Evolutionary conservation across 2,888 invertebrate species (phyloP), one percentile per base, ranked within the genome.

Genomic region (Hedya salicella): DNA sequence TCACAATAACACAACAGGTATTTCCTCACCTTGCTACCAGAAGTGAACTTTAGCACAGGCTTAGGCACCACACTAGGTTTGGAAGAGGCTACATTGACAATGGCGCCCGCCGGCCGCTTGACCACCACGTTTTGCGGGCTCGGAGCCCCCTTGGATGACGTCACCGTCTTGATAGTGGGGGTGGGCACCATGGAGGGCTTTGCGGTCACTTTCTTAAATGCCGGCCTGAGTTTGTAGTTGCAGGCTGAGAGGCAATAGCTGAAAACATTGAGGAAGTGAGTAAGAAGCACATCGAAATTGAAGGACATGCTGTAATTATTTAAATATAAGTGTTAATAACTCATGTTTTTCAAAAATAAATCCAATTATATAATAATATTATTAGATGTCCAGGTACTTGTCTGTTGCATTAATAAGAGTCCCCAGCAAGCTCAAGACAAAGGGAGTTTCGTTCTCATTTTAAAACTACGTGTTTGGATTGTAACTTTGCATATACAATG

Each of bases 211-310:
- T 94, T 94, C 72, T 94, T 88, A 0, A 93, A 88, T 0, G 93
- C 92, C 4, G 93, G 89, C 60, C 95, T 94, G 0, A 96, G 86
- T 63, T 94, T 95, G 73, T 96, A 97, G 85, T 97, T 98, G 73
- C 96, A 96, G 0, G 96, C 94, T 36, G 97, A 95, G 0, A 97
- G 88, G 73, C 97, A 97, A 82, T 98, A 98, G 74, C 99, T 96
- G 80, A 39, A 84, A 83, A 5, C 13, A 30, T 19, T 57, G 19
- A 44, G 14, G 14, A 19, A 14, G 36, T 54, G 25, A 25, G 3
- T 25, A 25, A 25, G 25, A 25, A n/a, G n/a, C n/a, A n/a, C n/a
- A n/a, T n/a, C n/a, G n/a, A n/a, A n/a, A n/a, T n/a, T n/a, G n/a
- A n/a, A n/a, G n/a, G n/a, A n/a, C n/a, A n/a, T n/a, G n/a, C n/a